Base-by-base conservation (phyloP, 2,113 vertebrate genomes). In the Tonatia bakeri region DNA sequence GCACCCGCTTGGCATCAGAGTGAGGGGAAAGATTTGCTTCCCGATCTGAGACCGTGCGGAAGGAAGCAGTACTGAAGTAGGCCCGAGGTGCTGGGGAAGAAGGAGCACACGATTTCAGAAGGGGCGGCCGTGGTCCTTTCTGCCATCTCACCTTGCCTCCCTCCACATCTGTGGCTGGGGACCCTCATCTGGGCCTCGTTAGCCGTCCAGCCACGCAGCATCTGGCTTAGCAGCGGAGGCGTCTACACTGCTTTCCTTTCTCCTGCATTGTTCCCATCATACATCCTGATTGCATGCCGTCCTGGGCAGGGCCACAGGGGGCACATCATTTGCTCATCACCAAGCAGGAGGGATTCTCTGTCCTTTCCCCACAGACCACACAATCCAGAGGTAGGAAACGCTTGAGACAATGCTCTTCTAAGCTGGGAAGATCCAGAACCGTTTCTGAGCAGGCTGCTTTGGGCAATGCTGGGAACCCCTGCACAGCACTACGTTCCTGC, bases 61-160 rank as follows among this genome's bases (percentile, higher is more conserved):
- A 96, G 95, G 92, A 97, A 98, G 96, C 97, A 94, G 96, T 97
- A 94, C 96, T 91, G 96, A 95, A 84, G 87, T 38, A 1, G 1
- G 81, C 70, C 87, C 28, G 22, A 98, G 97, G 97, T 98, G 96
- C 19, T 52, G 61, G 94, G 95, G 79, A 97, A 92, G 96, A 98
- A 93, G 82, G 95, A 97, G 90, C 82, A 43, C 40, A 54, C 91
- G 94, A 16, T 47, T 91, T 65, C 67, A 91, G 64, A 90, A 82
- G 94, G 85, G 95, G 98, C 88, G 90, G 96, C 4, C 33, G 45
- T 69, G 75, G 97, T 96, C 90, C 93, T 69, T 83, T 85, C 96
- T 96, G 97, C 76, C 90, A 90, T 95, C 96, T 95, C 95, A 56
- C 94, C 76, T 97, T 96, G 76, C 90, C 89, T 96, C 96, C 94